Percentiles rank a stretch among this genome's conserved stretches.
Evolutionary conservation across 2,113 vertebrate genomes (phyloP).

Genomic region (Ancistrus triradiatus): DNA sequence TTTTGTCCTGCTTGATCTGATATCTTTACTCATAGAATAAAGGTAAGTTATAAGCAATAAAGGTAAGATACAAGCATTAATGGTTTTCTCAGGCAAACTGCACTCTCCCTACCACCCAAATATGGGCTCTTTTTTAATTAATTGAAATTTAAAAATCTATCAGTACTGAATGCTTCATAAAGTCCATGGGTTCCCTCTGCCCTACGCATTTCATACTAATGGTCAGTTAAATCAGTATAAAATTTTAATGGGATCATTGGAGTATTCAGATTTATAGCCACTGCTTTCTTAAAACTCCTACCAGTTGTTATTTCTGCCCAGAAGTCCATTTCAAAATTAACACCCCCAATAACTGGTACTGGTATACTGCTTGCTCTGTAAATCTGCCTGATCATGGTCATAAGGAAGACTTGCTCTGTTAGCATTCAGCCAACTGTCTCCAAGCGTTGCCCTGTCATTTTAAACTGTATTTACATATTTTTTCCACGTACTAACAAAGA

Average conservation of each 20-base stretch:
- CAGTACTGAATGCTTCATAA: slow-evolving; percentile 35
- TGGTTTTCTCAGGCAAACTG: slow-evolving; percentile 7
- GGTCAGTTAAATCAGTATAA: slow-evolving; percentile 60
- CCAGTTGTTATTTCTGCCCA: slow-evolving; percentile 53
- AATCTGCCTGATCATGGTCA: slow-evolving; percentile 46
- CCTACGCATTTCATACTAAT: slow-evolving; percentile 45
- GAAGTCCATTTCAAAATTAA: slow-evolving; percentile 55
- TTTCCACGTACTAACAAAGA: slow-evolving; percentile 37
- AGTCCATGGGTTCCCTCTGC: slow-evolving; percentile 34
- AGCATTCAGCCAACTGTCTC: slow-evolving; percentile 4
- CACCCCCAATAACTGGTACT: slow-evolving; percentile 41
- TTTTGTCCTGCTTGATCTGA: too few relatives aligned
- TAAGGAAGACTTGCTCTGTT: slow-evolving; percentile 31
- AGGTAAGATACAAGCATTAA: slow-evolving; percentile 3
- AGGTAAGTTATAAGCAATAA: too few relatives aligned
- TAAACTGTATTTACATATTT: slow-evolving; percentile 58
- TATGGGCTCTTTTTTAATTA: slow-evolving; percentile 42
- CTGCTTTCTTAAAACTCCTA: slow-evolving; percentile 47
- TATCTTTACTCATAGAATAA: too few relatives aligned
- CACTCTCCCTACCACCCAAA: neutral
- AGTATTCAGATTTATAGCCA: slow-evolving; percentile 51
- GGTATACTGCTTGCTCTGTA: slow-evolving; percentile 37
- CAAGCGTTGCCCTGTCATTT: slow-evolving; percentile 41
- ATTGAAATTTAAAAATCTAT: slow-evolving; percentile 45
- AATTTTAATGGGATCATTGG: slow-evolving; percentile 56